A percentile compares a stretch with the other conserved stretches of the same genome.
Conservation (phyloP, 1,140 invertebrate genomes). For the Tachypleus tridentatus region DNA sequence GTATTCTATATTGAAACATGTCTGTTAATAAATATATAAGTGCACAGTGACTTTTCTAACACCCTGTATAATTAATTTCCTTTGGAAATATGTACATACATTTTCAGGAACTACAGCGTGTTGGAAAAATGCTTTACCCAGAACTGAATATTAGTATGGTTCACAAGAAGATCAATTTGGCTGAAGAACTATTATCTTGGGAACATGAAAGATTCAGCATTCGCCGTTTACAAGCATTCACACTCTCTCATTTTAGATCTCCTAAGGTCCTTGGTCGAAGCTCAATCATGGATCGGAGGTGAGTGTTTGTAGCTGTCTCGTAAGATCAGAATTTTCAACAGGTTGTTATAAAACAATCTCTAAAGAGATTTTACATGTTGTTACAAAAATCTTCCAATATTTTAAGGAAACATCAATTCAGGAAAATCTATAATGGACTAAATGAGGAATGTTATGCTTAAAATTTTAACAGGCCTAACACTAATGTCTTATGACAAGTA, state of each 20-base stretch:
- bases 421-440: no score
- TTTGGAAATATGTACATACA: constrained; percentile 2
- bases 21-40: no score
- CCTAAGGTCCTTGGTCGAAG: constrained; percentile 29
- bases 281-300: constrained; percentile 37
- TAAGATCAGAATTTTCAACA: no score
- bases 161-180: constrained; percentile 97
- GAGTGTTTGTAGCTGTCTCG: neutral
- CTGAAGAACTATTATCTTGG: constrained; percentile 84
- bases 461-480: no score
- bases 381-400: no score
- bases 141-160: constrained; percentile 57
- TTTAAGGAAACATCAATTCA: no score
- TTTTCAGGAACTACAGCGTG: constrained; percentile 37
- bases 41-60: no score
- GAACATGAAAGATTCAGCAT: constrained; percentile 51
- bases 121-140: constrained; percentile 37
- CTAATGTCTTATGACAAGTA: no score
- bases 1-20: no score
- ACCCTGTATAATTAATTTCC: neutral
- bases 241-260: constrained; percentile 62
- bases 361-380: no score
- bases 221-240: constrained; percentile 76
- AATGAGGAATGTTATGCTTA: no score
- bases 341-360: no score